phyloP scores from a whole-genome alignment of 2,113 vertebrate species.

The Natator depressus region DNA sequence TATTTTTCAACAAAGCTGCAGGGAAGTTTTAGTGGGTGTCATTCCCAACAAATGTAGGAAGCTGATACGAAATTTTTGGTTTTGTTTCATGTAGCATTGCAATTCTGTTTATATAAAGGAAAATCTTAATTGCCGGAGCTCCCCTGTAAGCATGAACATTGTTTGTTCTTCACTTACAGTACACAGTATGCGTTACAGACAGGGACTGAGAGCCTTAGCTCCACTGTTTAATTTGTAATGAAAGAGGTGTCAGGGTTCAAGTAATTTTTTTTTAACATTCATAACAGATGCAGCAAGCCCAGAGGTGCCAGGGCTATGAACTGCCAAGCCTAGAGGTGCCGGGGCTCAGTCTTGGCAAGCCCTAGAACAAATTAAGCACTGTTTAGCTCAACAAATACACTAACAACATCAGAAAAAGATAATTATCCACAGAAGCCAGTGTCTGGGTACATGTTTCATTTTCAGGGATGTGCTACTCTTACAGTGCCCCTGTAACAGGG shows the following conservation, averaged over 20 bases:
- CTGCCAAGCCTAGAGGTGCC: too few relatives aligned
- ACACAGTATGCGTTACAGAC: not conserved
- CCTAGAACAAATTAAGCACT: too few relatives aligned
- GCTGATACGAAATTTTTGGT: not conserved
- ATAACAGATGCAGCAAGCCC: too few relatives aligned
- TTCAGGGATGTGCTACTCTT: not conserved
- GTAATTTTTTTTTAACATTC: too few relatives aligned
- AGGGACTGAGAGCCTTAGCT: not conserved
- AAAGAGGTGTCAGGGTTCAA: too few relatives aligned
- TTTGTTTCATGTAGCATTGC: not conserved
- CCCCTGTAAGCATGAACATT: not conserved
- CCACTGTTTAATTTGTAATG: too few relatives aligned
- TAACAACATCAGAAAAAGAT: not conserved
- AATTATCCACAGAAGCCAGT: not conserved
- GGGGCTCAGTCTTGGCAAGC: too few relatives aligned
- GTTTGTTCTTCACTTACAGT: not conserved
- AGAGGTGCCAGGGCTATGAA: too few relatives aligned
- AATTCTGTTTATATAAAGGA: rapidly evolving
- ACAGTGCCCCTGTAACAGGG: rapidly evolving
- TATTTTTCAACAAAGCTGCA: not conserved
- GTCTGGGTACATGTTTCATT: not conserved
- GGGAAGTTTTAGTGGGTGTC: not conserved
- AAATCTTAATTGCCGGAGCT: not conserved
- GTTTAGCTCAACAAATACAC: not conserved
- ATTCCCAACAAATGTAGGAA: not conserved